These are phyloP conservation scores for Rhadina sibilatrix DNA, from an alignment of 2,113 vertebrate genomes.

Conservation along the genomic window DNA sequence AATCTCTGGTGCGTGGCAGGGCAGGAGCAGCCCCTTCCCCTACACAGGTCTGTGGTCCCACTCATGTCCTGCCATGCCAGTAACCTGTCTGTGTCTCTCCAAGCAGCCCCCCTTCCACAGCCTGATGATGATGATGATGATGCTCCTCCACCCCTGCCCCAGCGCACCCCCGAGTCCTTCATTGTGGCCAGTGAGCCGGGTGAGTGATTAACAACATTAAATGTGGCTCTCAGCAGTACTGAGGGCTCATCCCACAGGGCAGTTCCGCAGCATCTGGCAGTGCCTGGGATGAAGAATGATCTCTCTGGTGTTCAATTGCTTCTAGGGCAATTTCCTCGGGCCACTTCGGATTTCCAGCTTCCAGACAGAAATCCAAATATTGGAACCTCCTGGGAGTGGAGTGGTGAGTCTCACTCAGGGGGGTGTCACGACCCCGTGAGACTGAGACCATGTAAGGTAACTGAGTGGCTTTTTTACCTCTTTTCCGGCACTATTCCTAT, in stretches of 20 bases:
- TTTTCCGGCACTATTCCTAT: neutral
- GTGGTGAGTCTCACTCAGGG: slow-evolving; percentile 52
- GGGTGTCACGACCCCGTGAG: slow-evolving; percentile 5
- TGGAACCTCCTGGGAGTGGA: slow-evolving; percentile 80
- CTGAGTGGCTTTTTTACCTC: neutral
- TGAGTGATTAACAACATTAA: slow-evolving; percentile 16
- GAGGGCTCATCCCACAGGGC: neutral
- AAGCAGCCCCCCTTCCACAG: neutral
- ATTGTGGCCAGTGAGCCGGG: slow-evolving; percentile 75
- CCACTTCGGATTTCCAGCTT: neutral
- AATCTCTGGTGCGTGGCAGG: accelerated
- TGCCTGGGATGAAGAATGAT: neutral
- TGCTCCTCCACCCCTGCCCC: slow-evolving; percentile 85
- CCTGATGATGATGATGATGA: slow-evolving; percentile 80
- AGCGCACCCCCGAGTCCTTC: slow-evolving; percentile 91
- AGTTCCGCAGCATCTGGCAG: accelerated
- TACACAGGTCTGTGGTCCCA: neutral
- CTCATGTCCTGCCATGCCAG: neutral
- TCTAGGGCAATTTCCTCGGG: slow-evolving; percentile 37
- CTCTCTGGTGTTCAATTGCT: neutral
- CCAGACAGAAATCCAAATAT: slow-evolving; percentile 31
- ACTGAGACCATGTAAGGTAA: slow-evolving; percentile 78
- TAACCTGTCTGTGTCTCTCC: neutral
- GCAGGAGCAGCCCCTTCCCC: neutral
- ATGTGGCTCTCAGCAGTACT: neutral